Base-by-base conservation (phyloP, 2,888 invertebrate species). In the Oligia strigilis region DNA sequence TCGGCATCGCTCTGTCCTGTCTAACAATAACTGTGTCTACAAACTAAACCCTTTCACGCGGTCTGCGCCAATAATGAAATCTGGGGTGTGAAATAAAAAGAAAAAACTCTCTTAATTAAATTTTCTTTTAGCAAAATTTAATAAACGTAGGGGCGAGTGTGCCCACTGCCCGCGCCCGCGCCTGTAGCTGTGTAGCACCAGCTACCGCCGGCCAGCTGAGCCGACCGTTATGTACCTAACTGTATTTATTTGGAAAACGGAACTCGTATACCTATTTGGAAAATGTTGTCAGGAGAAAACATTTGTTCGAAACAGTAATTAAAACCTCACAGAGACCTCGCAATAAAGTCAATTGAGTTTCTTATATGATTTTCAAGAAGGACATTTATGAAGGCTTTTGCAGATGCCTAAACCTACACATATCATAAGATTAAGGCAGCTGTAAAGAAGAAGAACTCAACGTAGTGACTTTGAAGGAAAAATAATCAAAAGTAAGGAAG, bases 71-170 rank as follows among this genome's bases (percentile, higher is more conserved):
- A 96, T 96, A 96, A 96, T 96, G 95, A 96, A 96, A 96, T 96
- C 96, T 95, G 95, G 96, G 96, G 96, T 96, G 96, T 96, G 95
- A 96, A 96, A 95, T 96, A 96, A 96, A 96, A 96, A 95, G 94
- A 95, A 96, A 94, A 96, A 96, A 95, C 94, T 94, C 94, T 95
- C 96, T 97, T 97, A 97, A 97, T 97, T 97, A 97, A 96, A 97
- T 97, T 96, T 97, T 96, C 96, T 96, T 96, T 96, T 94, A 93
- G 94, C 91, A 92, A 95, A 95, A 97, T 97, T 96, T 96, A 97
- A 97, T 97, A 96, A 96, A 94, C 94, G 94, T 91, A 88, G 92
- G 92, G 92, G 93, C 80, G 88, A 90, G 91, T 90, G 90, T 78
- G 80, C 86, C 82, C 80, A 69, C 83, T 83, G 79, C 71, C 81